These are phyloP conservation scores for Drosophila arizonae DNA, from an alignment of 1,140 invertebrate species.

Conservation along the genomic window DNA sequence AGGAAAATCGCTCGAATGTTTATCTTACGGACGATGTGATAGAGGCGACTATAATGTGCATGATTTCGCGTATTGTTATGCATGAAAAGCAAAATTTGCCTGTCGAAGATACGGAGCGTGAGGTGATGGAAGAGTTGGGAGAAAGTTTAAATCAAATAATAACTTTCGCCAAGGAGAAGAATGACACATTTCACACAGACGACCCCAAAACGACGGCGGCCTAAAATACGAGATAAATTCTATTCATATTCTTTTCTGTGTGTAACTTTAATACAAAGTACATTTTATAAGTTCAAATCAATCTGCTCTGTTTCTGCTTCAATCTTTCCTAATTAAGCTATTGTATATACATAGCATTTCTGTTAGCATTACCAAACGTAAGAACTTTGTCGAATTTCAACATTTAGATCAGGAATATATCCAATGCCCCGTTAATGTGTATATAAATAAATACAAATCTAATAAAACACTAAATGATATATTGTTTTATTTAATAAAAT, in stretches of 20 bases:
- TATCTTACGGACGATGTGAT: slow-evolving; percentile 97
- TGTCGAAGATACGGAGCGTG: slow-evolving; percentile 90
- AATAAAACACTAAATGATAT: not conserved
- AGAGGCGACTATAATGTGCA: slow-evolving; percentile 96
- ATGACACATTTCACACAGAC: slow-evolving; percentile 58
- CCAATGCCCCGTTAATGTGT: not conserved
- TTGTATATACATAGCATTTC: slow-evolving; percentile 10
- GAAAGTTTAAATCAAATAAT: slow-evolving; percentile 97
- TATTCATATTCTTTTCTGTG: slow-evolving; percentile 18
- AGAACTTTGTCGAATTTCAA: not conserved
- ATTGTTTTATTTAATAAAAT: not conserved
- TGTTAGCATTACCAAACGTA: not conserved
- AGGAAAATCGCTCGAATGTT: slow-evolving; percentile 83
- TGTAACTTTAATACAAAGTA: slow-evolving; percentile 26
- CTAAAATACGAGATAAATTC: slow-evolving; percentile 28
- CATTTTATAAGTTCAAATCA: slow-evolving; percentile 56
- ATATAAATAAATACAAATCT: slow-evolving; percentile 5
- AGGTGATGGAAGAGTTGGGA: slow-evolving; percentile 97
- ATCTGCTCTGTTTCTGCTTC: slow-evolving; percentile 38
- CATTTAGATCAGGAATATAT: not conserved
- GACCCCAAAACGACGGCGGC: slow-evolving; percentile 43
- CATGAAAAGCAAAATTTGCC: slow-evolving; percentile 87
- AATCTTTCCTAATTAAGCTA: slow-evolving; percentile 28
- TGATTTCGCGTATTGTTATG: slow-evolving; percentile 95
- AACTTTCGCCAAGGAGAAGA: slow-evolving; percentile 83